Percentiles rank a stretch among this genome's conserved stretches.
Evolutionary conservation across 2,888 invertebrate species (phyloP).

Genomic region (Stenichneumon culpator): DNA sequence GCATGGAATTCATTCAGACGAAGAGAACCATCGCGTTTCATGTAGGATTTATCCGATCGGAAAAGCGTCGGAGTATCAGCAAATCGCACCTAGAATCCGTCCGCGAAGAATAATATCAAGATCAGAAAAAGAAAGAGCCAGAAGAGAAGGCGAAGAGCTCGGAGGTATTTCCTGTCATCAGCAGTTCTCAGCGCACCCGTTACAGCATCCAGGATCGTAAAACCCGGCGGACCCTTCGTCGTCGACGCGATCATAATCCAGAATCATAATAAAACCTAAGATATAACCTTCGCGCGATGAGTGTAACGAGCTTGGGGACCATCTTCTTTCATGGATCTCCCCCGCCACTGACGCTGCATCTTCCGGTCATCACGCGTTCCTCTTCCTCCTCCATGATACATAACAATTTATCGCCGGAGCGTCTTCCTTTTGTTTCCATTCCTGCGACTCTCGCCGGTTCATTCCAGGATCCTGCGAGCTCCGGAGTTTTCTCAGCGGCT

Average conservation of each 20-base stretch:
- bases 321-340: constrained; percentile 58
- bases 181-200: constrained; percentile 32
- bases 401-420: constrained; percentile 70
- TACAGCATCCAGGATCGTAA: constrained; percentile 17
- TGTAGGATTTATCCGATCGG: neutral
- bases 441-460: constrained; percentile 20
- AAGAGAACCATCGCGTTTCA: no score
- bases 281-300: constrained; percentile 1
- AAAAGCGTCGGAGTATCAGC: neutral
- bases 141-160: neutral
- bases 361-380: constrained; percentile 35
- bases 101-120: neutral
- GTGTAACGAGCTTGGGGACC: constrained; percentile 33
- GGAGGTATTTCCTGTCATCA: constrained; percentile 35
- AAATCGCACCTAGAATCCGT: neutral
- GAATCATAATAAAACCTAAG: constrained; percentile 39
- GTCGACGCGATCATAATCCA: constrained; percentile 12
- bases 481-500: constrained; percentile 38
- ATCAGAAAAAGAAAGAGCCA: neutral
- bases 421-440: constrained; percentile 23
- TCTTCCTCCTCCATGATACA: constrained; percentile 64
- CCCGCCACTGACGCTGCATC: constrained; percentile 64
- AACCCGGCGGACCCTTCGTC: constrained; percentile 17
- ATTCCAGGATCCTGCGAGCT: constrained; percentile 34
- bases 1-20: no score